Base-by-base conservation (phyloP, 2,888 invertebrate genomes). In the Pegoplata infirma region DNA sequence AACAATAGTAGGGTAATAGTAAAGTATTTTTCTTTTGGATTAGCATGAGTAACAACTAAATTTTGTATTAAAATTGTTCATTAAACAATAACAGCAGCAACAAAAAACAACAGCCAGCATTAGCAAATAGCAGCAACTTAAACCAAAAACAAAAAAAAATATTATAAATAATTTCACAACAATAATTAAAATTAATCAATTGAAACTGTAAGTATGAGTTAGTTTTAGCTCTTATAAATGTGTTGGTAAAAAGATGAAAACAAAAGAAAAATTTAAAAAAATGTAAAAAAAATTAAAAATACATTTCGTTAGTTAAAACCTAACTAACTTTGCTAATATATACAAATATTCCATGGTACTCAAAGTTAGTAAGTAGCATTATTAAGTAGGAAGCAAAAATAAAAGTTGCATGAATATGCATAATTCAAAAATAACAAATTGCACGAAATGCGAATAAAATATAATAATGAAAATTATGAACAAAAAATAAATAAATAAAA, bases 111-210 rank as follows among this genome's bases (percentile, higher is more conserved):
- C 47, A 69, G n/a, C n/a, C n/a, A n/a, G n/a, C 47, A 68, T 58
- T 46, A 66, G 67, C 47, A 49, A 36, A 8, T 17, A 49, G 23
- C 47, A 25, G 55, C 44, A 66, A 64, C 21, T 21, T 21, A 8
- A 23, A 23, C 23, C 28, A 67, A 61, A 55, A 69, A n/a, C n/a
- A n/a, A n/a, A n/a, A n/a, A n/a, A 58, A 58, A 58, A 10, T n/a
- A 61, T 28, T 46, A 25, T 56, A 25, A 53, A n/a, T 36, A 49
- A 77, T 68, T 73, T 77, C 64, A 36, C 73, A 77, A 73, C 73
- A 68, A 32, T 64, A 77, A 68, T 73, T 77, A 68, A 73, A 73
- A 46, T 63, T 73, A 69, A 73, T 78, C 58, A 66, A 69, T 78
- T 73, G 44, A 51, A 77, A 74, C 72, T 63, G 28, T 40, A 51